These are phyloP conservation scores for Ditylenchus weischeri DNA, from an alignment of 2,888 invertebrate species.

Conservation along the genomic window DNA sequence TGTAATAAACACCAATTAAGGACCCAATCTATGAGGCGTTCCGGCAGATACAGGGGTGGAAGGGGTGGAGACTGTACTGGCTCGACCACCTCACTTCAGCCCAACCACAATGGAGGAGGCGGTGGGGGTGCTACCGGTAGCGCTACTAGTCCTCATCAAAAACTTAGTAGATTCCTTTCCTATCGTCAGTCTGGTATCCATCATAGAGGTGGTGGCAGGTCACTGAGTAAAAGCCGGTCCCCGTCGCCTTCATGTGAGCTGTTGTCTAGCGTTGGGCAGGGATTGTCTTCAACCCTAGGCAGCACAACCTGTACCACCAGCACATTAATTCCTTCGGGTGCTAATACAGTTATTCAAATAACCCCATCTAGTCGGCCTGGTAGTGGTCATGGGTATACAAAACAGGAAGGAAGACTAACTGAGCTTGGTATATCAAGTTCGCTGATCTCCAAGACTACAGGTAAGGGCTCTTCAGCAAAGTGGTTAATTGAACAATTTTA, in stretches of 20 bases:
- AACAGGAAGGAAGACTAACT: too few species aligned
- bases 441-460: too few species aligned
- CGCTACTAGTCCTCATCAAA: slow-evolving; percentile 31
- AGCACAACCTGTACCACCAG: slow-evolving; percentile 4
- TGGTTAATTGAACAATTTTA: too few species aligned
- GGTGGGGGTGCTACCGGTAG: slow-evolving; percentile 1
- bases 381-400: too few species aligned
- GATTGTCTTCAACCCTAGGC: background rate
- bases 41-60: slow-evolving; percentile 37
- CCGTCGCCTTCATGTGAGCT: slow-evolving; percentile 2
- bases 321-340: background rate
- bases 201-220: slow-evolving; percentile 10
- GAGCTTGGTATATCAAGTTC: too few species aligned
- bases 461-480: too few species aligned
- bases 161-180: slow-evolving; percentile 38
- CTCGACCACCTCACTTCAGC: slow-evolving; percentile 32
- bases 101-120: slow-evolving; percentile 36
- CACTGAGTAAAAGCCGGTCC: slow-evolving; percentile 3
- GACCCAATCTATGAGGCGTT: slow-evolving; percentile 39
- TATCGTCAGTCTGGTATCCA: slow-evolving; percentile 52
- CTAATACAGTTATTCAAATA: slow-evolving; percentile 14
- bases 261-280: background rate
- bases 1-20: slow-evolving; percentile 19
- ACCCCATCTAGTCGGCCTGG: slow-evolving; percentile 24
- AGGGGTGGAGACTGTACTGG: slow-evolving; percentile 39